Evolutionary conservation across 2,113 vertebrate genomes (phyloP).

Genomic region (Sapayoa aenigma): DNA sequence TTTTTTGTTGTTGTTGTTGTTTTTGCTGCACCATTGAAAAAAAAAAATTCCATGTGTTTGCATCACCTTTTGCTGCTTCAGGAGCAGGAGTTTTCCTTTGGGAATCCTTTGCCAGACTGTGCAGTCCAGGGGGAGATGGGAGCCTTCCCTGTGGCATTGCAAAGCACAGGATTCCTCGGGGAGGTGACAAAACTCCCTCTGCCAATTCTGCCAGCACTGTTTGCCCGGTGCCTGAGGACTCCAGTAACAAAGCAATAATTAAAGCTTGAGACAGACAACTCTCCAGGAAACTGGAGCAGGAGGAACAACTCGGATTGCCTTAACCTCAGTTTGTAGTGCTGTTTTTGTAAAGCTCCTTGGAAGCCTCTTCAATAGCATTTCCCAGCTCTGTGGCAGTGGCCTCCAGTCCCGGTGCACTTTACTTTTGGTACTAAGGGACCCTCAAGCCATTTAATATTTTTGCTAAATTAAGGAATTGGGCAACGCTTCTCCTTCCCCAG

Average conservation of each 20-base stretch:
- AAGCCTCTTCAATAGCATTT: conserved; percentile 2
- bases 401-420: conserved; percentile 71
- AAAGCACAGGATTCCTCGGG: not conserved
- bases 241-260: conserved; percentile 69
- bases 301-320: conserved; percentile 41
- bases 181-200: conserved; percentile 10
- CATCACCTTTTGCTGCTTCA: conserved; percentile 25
- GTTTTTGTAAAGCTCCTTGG: not conserved
- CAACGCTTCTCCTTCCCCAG: not conserved
- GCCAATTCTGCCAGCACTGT: conserved; percentile 60
- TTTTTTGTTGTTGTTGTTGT: not conserved
- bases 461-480: not conserved
- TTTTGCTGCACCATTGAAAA: not conserved
- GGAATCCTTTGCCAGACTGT: not conserved
- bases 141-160: not conserved
- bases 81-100: conserved; percentile 12
- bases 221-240: conserved; percentile 31
- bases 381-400: conserved; percentile 16
- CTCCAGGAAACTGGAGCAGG: conserved; percentile 1
- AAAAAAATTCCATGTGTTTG: not conserved
- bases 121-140: not conserved
- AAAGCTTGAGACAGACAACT: not conserved
- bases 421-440: conserved; percentile 71
- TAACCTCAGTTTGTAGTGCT: conserved; percentile 35
- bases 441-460: conserved; percentile 1